Conservation (phyloP, 2,797 vertebrate genomes). For the Semotilus atromaculatus region DNA sequence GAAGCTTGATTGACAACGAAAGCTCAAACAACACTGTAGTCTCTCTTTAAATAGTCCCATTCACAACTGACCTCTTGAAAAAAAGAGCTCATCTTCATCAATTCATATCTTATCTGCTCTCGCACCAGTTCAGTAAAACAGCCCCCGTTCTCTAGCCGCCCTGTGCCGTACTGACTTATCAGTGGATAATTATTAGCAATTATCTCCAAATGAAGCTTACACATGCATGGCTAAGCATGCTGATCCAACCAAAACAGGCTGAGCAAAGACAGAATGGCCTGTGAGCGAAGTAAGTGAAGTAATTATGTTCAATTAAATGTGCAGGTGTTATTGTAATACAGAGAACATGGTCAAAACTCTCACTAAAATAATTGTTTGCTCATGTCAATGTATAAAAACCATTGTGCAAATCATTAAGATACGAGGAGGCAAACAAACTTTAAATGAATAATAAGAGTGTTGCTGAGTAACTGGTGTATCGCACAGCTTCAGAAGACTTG, state of each 20-base stretch:
- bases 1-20: slow-evolving; percentile 72
- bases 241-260: slow-evolving; percentile 74
- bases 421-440: slow-evolving; percentile 29
- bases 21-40: slow-evolving; percentile 50
- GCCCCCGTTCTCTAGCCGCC: slow-evolving; percentile 4
- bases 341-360: slow-evolving; percentile 71
- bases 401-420: slow-evolving; percentile 51
- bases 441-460: slow-evolving; percentile 1
- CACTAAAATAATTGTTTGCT: slow-evolving; percentile 63
- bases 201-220: slow-evolving; percentile 69
- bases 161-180: slow-evolving; percentile 64
- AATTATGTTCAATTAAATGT: slow-evolving; percentile 76
- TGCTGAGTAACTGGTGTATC: not conserved
- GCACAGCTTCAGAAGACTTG: not conserved
- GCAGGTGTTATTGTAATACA: slow-evolving; percentile 73
- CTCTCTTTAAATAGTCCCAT: slow-evolving; percentile 48
- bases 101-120: slow-evolving; percentile 27
- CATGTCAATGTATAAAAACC: slow-evolving; percentile 50
- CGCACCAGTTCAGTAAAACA: not conserved
- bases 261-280: slow-evolving; percentile 69
- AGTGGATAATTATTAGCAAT: slow-evolving; percentile 77
- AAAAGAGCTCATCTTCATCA: slow-evolving; percentile 6
- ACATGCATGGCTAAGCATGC: slow-evolving; percentile 66
- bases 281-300: slow-evolving; percentile 77
- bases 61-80: slow-evolving; percentile 4